Percentiles rank a stretch among this genome's conserved stretches.
phyloP scores from a whole-genome alignment of 1,140 invertebrate genomes.

The Hylaeus anthracinus region DNA sequence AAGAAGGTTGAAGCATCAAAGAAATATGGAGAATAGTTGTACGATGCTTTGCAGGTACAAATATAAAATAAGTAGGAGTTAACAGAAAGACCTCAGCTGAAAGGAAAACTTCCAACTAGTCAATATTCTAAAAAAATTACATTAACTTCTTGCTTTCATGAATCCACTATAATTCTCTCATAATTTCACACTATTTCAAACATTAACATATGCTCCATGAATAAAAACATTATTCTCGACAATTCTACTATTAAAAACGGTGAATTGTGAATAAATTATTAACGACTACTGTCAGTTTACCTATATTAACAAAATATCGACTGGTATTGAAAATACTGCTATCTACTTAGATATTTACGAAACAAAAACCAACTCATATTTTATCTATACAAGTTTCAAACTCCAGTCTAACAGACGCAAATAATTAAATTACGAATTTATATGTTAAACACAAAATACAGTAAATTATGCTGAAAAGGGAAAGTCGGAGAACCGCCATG shows the following conservation, averaged over 20 bases:
- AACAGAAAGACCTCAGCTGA: too few relatives aligned
- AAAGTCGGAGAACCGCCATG: conserved; percentile 41
- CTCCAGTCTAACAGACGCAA: background rate
- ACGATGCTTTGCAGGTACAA: too few relatives aligned
- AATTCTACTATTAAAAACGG: background rate
- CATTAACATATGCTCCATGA: background rate
- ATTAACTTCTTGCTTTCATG: too few relatives aligned
- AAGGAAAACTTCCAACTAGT: too few relatives aligned
- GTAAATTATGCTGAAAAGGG: conserved; percentile 27
- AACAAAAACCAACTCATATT: background rate
- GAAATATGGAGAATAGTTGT: too few relatives aligned
- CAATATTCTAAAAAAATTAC: too few relatives aligned
- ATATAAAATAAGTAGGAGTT: too few relatives aligned
- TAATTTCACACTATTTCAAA: background rate
- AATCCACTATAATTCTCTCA: too few relatives aligned
- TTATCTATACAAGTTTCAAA: background rate
- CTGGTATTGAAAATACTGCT: conserved; percentile 20
- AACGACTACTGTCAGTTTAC: conserved; percentile 31
- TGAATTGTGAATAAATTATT: background rate
- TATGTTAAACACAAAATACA: background rate
- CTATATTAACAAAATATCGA: conserved; percentile 40
- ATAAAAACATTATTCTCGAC: background rate
- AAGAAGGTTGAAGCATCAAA: too few relatives aligned
- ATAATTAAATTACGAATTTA: background rate
- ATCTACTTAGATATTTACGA: background rate